These are phyloP conservation scores for Halcyon leucocephala DNA, from an alignment of 2,797 vertebrate genomes.

Conservation along the genomic window DNA sequence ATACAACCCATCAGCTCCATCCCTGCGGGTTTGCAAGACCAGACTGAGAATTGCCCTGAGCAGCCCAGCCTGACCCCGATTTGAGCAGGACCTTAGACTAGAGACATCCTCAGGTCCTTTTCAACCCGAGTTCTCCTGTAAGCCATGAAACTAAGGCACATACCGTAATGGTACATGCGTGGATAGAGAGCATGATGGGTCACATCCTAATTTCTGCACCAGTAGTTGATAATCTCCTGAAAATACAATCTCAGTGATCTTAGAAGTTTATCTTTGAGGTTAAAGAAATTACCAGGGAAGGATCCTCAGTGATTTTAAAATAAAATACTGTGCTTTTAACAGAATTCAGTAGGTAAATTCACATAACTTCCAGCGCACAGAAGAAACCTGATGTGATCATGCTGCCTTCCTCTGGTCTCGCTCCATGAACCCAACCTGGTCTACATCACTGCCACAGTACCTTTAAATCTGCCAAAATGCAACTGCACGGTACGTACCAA, in stretches of 20 bases:
- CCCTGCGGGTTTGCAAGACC: neutral
- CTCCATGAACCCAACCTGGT: neutral
- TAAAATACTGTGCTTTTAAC: neutral
- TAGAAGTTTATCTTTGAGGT: neutral
- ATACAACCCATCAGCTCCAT: neutral
- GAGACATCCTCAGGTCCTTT: neutral
- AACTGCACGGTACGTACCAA: neutral
- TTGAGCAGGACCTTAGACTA: accelerated
- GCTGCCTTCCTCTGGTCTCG: neutral
- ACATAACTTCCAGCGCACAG: neutral
- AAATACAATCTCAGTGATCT: neutral
- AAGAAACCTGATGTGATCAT: neutral
- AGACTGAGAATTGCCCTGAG: neutral
- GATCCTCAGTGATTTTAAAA: neutral
- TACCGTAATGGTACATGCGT: accelerated
- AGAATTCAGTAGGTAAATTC: neutral
- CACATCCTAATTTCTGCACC: neutral
- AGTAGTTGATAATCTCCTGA: neutral
- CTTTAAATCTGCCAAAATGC: neutral
- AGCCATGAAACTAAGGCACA: neutral
- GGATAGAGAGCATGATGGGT: neutral
- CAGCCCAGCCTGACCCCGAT: too few species aligned
- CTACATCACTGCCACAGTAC: neutral
- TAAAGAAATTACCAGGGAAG: neutral
- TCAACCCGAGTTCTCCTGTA: neutral